phyloP scores from a whole-genome alignment of 1,140 invertebrate genomes.

The Kradibia gibbosae region DNA sequence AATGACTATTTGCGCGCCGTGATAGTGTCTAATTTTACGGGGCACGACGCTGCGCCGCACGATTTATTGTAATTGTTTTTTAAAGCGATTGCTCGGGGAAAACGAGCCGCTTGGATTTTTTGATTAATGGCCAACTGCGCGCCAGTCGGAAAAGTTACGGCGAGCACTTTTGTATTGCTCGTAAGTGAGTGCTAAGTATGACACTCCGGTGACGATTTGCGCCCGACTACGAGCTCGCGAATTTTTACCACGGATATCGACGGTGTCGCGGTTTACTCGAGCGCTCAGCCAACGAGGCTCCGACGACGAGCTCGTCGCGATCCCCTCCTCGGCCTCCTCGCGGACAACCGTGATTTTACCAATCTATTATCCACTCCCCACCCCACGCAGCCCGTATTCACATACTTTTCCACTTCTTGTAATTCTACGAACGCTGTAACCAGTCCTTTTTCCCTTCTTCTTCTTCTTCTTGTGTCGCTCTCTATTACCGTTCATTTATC shows the following conservation, averaged over 20 bases:
- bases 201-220: background rate
- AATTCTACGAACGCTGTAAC: too few relatives aligned
- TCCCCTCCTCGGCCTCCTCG: too few relatives aligned
- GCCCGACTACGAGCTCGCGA: background rate
- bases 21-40: constrained; percentile 39
- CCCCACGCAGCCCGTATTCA: too few relatives aligned
- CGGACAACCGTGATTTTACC: too few relatives aligned
- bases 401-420: too few relatives aligned
- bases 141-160: background rate
- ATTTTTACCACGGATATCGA: background rate
- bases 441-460: too few relatives aligned
- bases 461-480: too few relatives aligned
- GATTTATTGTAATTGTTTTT: constrained; percentile 40
- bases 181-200: background rate
- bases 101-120: constrained; percentile 12
- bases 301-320: background rate
- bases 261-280: background rate
- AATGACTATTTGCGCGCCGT: constrained; percentile 26
- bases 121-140: background rate
- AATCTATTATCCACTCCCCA: too few relatives aligned
- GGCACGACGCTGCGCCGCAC: background rate
- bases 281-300: background rate
- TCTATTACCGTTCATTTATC: too few relatives aligned
- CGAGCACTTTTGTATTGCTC: background rate
- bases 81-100: constrained; percentile 7